phyloP scores from a whole-genome alignment of 2,888 invertebrate species.

The Drosophila ustulata region DNA sequence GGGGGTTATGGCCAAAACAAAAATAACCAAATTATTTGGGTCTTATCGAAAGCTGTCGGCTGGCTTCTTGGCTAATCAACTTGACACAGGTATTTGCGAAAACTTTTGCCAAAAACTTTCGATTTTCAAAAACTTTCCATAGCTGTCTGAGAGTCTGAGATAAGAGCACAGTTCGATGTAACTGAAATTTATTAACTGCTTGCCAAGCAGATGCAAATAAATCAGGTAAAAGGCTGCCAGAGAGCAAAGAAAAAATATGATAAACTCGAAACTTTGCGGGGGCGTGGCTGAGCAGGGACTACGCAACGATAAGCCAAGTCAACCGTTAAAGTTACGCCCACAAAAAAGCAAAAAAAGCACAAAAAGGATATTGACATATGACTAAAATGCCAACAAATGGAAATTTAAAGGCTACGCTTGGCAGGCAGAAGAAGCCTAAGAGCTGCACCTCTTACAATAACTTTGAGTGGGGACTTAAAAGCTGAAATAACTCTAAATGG shows the following conservation, averaged over 20 bases:
- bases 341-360: slow-evolving; percentile 23
- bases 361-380: slow-evolving; percentile 74
- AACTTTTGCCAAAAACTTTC: slow-evolving; percentile 64
- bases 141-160: slow-evolving; percentile 39
- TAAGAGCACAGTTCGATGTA: slow-evolving; percentile 56
- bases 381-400: slow-evolving; percentile 56
- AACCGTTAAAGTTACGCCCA: slow-evolving; percentile 58
- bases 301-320: slow-evolving; percentile 55
- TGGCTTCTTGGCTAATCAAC: slow-evolving; percentile 68
- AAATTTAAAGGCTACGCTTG: slow-evolving; percentile 29
- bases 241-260: slow-evolving; percentile 33
- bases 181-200: slow-evolving; percentile 76
- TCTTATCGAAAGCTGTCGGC: slow-evolving; percentile 54
- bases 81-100: slow-evolving; percentile 64
- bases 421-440: not conserved
- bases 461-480: not conserved
- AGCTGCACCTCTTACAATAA: not conserved
- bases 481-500: too few relatives aligned
- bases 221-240: slow-evolving; percentile 55
- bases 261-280: slow-evolving; percentile 45
- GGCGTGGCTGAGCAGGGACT: slow-evolving; percentile 47
- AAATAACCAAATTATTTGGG: slow-evolving; percentile 21
- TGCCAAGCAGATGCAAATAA: slow-evolving; percentile 67
- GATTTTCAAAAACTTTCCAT: slow-evolving; percentile 54
- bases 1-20: not conserved